These are phyloP conservation scores for Platypus cylindrus DNA, from an alignment of 2,888 invertebrate species.

Conservation along the genomic window DNA sequence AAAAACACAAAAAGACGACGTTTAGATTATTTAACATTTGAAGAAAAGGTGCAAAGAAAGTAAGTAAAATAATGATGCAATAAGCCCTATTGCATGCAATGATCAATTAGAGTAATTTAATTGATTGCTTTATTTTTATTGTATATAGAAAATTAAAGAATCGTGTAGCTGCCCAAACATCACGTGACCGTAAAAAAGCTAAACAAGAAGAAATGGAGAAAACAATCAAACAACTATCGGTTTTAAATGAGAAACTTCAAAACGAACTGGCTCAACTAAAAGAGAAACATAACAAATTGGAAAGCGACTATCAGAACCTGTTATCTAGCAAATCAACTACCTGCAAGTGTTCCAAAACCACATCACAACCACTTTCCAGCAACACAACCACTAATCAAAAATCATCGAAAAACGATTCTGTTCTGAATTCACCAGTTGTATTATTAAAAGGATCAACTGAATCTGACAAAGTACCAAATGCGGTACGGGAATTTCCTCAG, in stretches of 20 bases:
- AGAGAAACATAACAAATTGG: too few species aligned
- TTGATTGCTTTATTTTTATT: slow-evolving; percentile 8
- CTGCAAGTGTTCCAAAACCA: too few species aligned
- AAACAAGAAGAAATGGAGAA: slow-evolving; percentile 82
- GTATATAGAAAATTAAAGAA: slow-evolving; percentile 83
- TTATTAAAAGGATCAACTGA: too few species aligned
- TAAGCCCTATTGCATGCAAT: background rate
- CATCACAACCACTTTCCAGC: background rate
- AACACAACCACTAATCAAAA: background rate
- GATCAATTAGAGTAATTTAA: background rate
- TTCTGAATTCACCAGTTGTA: too few species aligned
- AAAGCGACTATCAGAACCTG: too few species aligned
- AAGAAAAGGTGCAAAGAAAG: slow-evolving; percentile 80
- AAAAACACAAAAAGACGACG: slow-evolving; percentile 55
- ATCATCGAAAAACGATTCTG: too few species aligned
- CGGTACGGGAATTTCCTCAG: too few species aligned
- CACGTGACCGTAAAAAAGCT: slow-evolving; percentile 90
- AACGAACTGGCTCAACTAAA: slow-evolving; percentile 48
- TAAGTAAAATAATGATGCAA: slow-evolving; percentile 38
- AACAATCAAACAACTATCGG: slow-evolving; percentile 48
- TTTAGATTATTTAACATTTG: slow-evolving; percentile 73
- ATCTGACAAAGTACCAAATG: too few species aligned
- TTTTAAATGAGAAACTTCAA: slow-evolving; percentile 49
- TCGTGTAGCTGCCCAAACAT: slow-evolving; percentile 93
- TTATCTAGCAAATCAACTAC: too few species aligned